A percentile compares a stretch with the other conserved stretches of the same genome.
phyloP scores from a whole-genome alignment of 2,797 vertebrate species.

The Sebastes taczanowskii region DNA sequence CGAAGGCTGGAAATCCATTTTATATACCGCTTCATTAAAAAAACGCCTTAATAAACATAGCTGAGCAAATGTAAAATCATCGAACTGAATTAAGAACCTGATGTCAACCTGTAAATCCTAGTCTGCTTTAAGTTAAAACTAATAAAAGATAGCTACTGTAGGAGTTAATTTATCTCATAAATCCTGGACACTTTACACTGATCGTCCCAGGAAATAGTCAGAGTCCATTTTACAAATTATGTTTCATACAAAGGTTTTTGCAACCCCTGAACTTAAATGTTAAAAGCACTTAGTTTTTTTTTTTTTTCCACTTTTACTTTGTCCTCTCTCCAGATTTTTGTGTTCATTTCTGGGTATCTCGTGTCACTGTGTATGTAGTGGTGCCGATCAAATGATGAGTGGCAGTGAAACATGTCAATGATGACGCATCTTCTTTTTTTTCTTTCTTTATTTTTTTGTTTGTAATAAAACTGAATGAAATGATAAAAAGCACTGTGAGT shows the following conservation, averaged over 20 bases:
- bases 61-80: slow-evolving; percentile 77
- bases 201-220: slow-evolving; percentile 54
- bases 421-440: slow-evolving; percentile 76
- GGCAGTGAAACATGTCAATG: slow-evolving; percentile 80
- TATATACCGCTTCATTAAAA: slow-evolving; percentile 66
- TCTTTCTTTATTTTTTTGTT: slow-evolving; percentile 69
- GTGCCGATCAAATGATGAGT: slow-evolving; percentile 74
- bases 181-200: slow-evolving; percentile 34
- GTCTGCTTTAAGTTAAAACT: slow-evolving; percentile 65
- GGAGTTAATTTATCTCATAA: slow-evolving; percentile 67
- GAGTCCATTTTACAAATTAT: slow-evolving; percentile 63
- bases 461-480: slow-evolving; percentile 87
- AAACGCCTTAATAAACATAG: slow-evolving; percentile 81
- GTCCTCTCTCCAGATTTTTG: slow-evolving; percentile 63
- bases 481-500: slow-evolving; percentile 38
- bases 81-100: slow-evolving; percentile 69
- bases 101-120: slow-evolving; percentile 78
- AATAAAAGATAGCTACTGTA: slow-evolving; percentile 37
- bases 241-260: slow-evolving; percentile 59
- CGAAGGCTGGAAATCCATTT: slow-evolving; percentile 65
- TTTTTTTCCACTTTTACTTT: slow-evolving; percentile 44
- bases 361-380: slow-evolving; percentile 81
- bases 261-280: slow-evolving; percentile 66
- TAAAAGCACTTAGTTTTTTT: slow-evolving; percentile 67
- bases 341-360: slow-evolving; percentile 77